Evolutionary conservation across 2,888 invertebrate genomes (phyloP).

Genomic region (Tricholauxania praeusta): DNA sequence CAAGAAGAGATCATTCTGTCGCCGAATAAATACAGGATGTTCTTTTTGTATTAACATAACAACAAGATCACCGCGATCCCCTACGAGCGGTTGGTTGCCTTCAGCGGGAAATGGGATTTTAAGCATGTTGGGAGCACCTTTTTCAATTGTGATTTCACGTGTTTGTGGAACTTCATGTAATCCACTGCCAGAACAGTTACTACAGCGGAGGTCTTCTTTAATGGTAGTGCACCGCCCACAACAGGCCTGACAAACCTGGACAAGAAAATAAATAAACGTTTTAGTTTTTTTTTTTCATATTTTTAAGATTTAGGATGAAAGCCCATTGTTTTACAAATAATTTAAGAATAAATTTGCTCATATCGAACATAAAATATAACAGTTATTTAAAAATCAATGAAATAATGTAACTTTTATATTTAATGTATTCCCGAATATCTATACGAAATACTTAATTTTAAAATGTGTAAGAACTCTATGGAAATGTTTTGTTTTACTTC

Average conservation of each 20-base stretch:
- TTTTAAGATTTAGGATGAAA: too few relatives aligned
- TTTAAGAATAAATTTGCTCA: too few relatives aligned
- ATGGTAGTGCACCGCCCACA: slow-evolving; percentile 80
- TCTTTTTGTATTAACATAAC: slow-evolving; percentile 86
- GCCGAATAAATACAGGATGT: slow-evolving; percentile 84
- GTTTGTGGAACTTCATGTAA: slow-evolving; percentile 85
- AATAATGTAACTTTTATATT: too few relatives aligned
- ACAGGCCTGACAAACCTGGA: slow-evolving; percentile 72
- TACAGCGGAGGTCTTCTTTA: slow-evolving; percentile 86
- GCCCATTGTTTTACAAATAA: too few relatives aligned
- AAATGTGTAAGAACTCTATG: too few relatives aligned
- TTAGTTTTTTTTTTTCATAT: not conserved
- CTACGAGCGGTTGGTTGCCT: slow-evolving; percentile 90
- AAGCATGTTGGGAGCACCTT: slow-evolving; percentile 88
- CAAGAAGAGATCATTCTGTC: slow-evolving; percentile 80
- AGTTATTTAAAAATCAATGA: too few relatives aligned
- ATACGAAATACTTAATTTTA: too few relatives aligned
- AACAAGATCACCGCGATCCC: slow-evolving; percentile 90
- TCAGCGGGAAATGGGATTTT: slow-evolving; percentile 89
- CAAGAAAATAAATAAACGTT: slow-evolving; percentile 20
- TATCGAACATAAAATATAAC: too few relatives aligned
- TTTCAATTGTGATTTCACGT: slow-evolving; percentile 88
- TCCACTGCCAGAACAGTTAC: slow-evolving; percentile 85
- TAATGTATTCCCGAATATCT: too few relatives aligned
- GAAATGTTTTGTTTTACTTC: too few relatives aligned